Conservation (phyloP, 2,113 vertebrate genomes). For the Erythrocercus mccallii region DNA sequence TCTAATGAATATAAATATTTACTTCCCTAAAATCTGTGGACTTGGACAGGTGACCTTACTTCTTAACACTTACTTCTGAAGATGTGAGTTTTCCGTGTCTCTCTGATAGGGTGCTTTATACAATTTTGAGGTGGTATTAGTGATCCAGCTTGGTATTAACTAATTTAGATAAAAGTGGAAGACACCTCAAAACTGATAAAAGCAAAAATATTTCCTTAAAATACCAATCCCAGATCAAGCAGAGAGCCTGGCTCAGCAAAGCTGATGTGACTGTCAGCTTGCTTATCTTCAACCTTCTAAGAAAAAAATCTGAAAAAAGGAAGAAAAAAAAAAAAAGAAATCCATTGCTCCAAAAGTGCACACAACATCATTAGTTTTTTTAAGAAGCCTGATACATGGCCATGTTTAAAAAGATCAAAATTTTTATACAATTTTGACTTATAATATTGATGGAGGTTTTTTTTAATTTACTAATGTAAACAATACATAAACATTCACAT, state of each 20-base stretch:
- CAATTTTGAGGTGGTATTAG: neutral
- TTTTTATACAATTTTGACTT: neutral
- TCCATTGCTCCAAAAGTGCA: neutral
- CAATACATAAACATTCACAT: neutral
- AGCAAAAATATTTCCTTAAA: neutral
- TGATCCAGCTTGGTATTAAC: neutral
- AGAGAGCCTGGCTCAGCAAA: neutral
- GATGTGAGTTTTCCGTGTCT: neutral
- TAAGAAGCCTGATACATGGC: neutral
- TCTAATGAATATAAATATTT: neutral
- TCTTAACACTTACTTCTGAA: neutral
- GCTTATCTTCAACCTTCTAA: neutral
- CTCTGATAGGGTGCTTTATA: neutral
- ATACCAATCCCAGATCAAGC: neutral
- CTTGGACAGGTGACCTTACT: neutral
- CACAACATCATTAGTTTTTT: neutral
- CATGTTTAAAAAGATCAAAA: neutral
- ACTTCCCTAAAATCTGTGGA: neutral
- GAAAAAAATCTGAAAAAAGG: neutral
- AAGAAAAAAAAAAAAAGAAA: neutral
- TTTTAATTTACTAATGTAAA: neutral
- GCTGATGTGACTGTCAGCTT: neutral
- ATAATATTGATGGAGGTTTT: accelerated
- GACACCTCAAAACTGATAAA: neutral
- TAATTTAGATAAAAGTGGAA: neutral